Evolutionary conservation across 37 sponge, comb jelly and placozoan species (phyloP).

Genomic region (Diacarnus erythraeanus): DNA sequence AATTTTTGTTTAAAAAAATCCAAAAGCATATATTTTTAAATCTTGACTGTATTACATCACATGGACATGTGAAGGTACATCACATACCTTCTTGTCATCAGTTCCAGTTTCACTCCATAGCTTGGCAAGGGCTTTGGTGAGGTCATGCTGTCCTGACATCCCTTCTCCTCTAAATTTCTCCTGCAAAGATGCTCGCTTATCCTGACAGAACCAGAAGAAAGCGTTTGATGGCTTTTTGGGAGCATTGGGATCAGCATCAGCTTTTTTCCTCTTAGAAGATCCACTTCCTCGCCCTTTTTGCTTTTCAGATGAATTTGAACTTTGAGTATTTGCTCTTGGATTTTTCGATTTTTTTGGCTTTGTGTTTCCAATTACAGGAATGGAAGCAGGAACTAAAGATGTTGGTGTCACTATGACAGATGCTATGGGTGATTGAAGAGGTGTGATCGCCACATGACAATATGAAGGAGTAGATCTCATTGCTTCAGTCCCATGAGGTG

Average conservation of each 20-base stretch:
- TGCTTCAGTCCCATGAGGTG: background rate
- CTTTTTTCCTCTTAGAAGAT: constrained; percentile 17
- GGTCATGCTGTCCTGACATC: constrained; percentile 71
- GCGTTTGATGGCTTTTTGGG: constrained; percentile 85
- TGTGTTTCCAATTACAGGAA: background rate
- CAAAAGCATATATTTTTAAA: no score
- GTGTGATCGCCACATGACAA: background rate
- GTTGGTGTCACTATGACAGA: constrained; percentile 6
- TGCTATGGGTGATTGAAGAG: constrained; percentile 4
- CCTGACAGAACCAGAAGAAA: constrained; percentile 86
- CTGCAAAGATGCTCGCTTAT: constrained; percentile 49
- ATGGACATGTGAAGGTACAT: no score
- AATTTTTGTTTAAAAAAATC: background rate
- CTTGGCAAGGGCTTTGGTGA: constrained; percentile 72
- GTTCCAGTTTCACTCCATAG: constrained; percentile 60
- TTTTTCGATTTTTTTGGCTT: constrained; percentile 17
- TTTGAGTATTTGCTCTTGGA: background rate
- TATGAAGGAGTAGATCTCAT: background rate
- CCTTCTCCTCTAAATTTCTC: constrained; percentile 51
- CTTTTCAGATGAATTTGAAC: background rate
- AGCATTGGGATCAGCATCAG: constrained; percentile 54
- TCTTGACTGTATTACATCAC: no score
- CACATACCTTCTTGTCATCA: constrained; percentile 71
- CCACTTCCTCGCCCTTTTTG: background rate
- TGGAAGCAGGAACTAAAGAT: background rate